These are phyloP conservation scores for Dicrurus megarhynchus DNA, from an alignment of 2,113 vertebrate species.

Conservation along the genomic window DNA sequence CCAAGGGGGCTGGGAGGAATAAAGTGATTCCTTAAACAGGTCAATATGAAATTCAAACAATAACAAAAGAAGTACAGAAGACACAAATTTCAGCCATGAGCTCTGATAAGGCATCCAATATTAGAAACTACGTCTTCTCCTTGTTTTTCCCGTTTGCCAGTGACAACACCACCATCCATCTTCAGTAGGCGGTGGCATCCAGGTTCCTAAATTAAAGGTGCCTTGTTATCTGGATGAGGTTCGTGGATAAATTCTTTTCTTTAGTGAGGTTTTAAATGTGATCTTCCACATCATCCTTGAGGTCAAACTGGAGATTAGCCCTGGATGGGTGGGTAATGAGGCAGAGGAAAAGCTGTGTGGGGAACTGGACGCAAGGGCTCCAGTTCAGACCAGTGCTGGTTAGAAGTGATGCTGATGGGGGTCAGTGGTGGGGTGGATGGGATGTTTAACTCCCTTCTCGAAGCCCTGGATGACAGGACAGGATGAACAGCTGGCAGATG, in stretches of 20 bases:
- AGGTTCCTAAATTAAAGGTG: background rate
- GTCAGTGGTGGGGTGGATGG: accelerated
- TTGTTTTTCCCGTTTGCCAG: background rate
- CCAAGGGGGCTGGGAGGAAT: background rate
- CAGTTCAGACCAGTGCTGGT: too few species aligned
- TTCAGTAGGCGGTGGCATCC: background rate
- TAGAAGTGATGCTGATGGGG: accelerated
- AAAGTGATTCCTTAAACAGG: background rate
- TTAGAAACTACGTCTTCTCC: background rate
- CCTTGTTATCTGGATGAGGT: background rate
- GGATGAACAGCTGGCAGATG: background rate
- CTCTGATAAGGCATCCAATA: background rate
- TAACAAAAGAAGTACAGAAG: background rate
- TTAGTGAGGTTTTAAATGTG: background rate
- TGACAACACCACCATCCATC: background rate
- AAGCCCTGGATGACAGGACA: accelerated
- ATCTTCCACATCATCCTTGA: too few species aligned
- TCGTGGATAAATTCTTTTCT: background rate
- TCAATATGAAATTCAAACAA: background rate
- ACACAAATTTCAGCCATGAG: background rate
- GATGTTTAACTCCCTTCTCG: background rate
- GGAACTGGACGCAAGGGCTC: background rate
- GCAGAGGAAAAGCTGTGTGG: background rate
- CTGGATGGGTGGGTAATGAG: accelerated
- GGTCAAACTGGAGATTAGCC: background rate